Base-by-base conservation (phyloP, 2,888 invertebrate species). In the Plusia festucae region DNA sequence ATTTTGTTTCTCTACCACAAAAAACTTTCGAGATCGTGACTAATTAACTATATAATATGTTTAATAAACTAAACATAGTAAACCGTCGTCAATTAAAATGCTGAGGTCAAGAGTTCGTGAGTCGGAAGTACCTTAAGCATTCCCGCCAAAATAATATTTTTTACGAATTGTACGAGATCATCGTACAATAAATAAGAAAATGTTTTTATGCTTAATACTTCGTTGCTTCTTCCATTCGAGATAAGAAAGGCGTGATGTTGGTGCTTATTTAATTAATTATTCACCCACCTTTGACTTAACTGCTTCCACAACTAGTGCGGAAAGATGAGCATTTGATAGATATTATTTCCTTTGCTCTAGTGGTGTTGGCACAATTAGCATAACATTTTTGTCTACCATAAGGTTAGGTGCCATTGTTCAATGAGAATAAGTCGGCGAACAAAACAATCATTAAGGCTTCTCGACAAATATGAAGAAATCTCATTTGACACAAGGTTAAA, bases 311-410 rank as follows among this genome's bases (percentile, higher is more conserved):
- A 76, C 65, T 62, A 68, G 78, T 53, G 78, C 73, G 62, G 64
- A 70, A 78, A 75, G 78, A 75, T 78, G 63, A 67, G 27, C 65
- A 59, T 58, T 62, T 60, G 65, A 67, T 67, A 61, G 65, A 67
- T 67, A 61, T 66, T 72, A 40, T 53, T 65, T 63, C 59, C 60
- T 56, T 59, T 57, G 60, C 49, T 52, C 49, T 55, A 57, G 59
- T 18, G 57, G 18, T 40, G 60, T 55, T 53, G 34, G 30, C 20
- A 30, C 53, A 72, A 68, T 78, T 67, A 77, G 59, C 56, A 52
- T 65, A 60, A 67, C 59, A n/a, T 68, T 63, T 66, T 66, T 18
- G 60, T 68, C 68, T 61, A 40, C 51, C 70, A 73, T 61, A 73
- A 73, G 27, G 53, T 40, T 32, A 27, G 30, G 3, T 13, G 53